These are phyloP conservation scores for Morpho helenor DNA, from an alignment of 2,888 invertebrate species.

Conservation along the genomic window DNA sequence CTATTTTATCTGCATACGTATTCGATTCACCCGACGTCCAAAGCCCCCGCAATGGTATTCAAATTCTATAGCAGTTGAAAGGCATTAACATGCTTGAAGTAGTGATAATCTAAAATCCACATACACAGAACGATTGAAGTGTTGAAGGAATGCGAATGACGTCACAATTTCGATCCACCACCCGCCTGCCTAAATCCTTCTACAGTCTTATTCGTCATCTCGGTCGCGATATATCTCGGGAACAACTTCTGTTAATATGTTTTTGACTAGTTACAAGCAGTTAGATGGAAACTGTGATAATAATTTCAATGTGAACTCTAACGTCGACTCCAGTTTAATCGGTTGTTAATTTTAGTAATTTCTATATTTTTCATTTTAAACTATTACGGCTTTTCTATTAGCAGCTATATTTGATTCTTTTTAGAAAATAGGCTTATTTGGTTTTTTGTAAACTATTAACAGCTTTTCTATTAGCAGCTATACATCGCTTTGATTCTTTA, in stretches of 20 bases:
- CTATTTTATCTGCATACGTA: too few relatives aligned
- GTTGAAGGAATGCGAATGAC: constrained; percentile 15
- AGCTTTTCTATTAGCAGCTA: too few relatives aligned
- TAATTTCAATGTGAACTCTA: background rate
- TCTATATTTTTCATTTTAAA: background rate
- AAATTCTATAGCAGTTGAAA: too few relatives aligned
- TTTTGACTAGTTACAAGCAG: constrained; percentile 5
- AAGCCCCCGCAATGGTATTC: too few relatives aligned
- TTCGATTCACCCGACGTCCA: background rate
- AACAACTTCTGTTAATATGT: constrained; percentile 16
- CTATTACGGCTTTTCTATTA: too few relatives aligned
- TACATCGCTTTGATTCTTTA: too few relatives aligned
- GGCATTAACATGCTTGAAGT: too few relatives aligned
- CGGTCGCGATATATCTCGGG: constrained; percentile 44
- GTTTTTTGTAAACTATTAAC: too few relatives aligned
- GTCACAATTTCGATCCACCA: constrained; percentile 22
- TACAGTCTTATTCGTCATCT: constrained; percentile 3
- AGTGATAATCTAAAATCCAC: background rate
- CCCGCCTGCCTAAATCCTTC: constrained; percentile 9
- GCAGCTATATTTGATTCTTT: too few relatives aligned
- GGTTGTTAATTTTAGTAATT: constrained; percentile 5
- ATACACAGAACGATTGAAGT: background rate
- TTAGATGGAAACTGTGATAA: constrained; percentile 7
- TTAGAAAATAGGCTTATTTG: too few relatives aligned
- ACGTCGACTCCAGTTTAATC: constrained; percentile 6